These are phyloP conservation scores for Cerastis leucographa DNA, from an alignment of 2,888 invertebrate genomes.

Conservation along the genomic window DNA sequence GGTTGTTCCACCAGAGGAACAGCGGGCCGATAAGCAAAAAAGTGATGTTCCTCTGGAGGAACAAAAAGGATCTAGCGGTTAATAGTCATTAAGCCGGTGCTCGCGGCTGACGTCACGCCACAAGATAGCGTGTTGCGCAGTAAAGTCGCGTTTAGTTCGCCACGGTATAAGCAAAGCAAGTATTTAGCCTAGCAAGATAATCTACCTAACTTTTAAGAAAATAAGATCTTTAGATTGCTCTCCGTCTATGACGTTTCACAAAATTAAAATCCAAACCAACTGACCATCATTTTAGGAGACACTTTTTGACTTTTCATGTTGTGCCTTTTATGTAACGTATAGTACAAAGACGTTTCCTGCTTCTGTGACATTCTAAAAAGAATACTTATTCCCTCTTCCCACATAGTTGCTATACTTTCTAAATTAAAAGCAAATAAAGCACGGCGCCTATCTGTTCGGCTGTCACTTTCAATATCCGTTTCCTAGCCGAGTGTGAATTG, in stretches of 20 bases:
- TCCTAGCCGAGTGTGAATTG: conserved; percentile 58
- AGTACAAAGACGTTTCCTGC: neutral
- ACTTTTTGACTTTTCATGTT: neutral
- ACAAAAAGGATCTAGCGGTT: too few relatives aligned
- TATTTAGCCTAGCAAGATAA: neutral
- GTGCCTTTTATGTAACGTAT: conserved; percentile 1
- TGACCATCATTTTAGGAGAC: neutral
- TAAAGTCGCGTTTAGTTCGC: too few relatives aligned
- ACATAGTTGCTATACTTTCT: conserved; percentile 43
- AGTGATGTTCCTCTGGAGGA: too few relatives aligned
- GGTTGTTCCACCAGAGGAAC: too few relatives aligned
- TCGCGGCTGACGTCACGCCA: too few relatives aligned
- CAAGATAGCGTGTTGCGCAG: too few relatives aligned
- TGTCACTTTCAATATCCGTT: conserved; percentile 63
- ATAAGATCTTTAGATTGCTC: neutral
- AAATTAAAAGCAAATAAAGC: conserved; percentile 62
- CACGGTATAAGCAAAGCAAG: neutral
- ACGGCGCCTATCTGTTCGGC: conserved; percentile 48
- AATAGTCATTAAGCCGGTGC: neutral
- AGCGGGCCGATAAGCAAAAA: too few relatives aligned
- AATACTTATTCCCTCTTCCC: conserved; percentile 5
- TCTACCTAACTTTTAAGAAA: neutral
- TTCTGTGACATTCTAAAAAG: neutral
- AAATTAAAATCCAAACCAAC: neutral
- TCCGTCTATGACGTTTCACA: neutral